Base-by-base conservation (phyloP, 2,888 invertebrate species). In the Ernsta delagoae region DNA sequence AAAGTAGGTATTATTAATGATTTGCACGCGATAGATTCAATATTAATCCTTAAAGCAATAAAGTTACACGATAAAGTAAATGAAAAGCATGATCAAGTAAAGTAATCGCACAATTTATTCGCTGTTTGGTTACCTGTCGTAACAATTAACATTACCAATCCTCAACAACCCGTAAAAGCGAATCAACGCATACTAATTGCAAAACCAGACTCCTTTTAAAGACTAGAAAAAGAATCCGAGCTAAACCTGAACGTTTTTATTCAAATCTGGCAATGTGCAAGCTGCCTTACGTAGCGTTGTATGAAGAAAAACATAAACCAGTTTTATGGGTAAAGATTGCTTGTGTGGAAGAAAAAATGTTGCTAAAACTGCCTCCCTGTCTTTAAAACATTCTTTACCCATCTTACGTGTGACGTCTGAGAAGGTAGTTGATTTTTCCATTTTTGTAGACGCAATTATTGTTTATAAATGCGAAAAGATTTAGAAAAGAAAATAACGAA, bases 261-360 rank as follows among this genome's bases (percentile, higher is more conserved):
- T 69, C 69, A 69, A 69, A 63, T 69, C 63, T 69, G 69, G 63
- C 69, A 69, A 69, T 64, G 69, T 50, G 50, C 69, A 69, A 31
- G 59, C 63, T 69, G 43, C 69, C 64, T 31, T 69, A 64, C 69
- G 50, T 45, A 69, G 69, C 69, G 63, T 63, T 69, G 64, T 59
- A 41, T 64, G 59, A 48, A 62, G 68, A 56, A 63, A 69, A 69
- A 63, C 64, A 53, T 45, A 69, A 69, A 64, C 69, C 69, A 59
- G 69, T 69, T 69, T 43, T 53, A 64, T 64, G 68, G 62, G 62
- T 45, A 59, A 69, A 63, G 59, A 59, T 69, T 69, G 69, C 63
- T 53, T 59, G 59, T 36, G 54, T 56, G 34, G 43, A 56, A 16
- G 68, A 69, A 69, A 68, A 63, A 69, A 64, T 63, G 62, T 43